Base-by-base conservation (phyloP, 2,888 invertebrate species). In the Drosophila emarginata region DNA sequence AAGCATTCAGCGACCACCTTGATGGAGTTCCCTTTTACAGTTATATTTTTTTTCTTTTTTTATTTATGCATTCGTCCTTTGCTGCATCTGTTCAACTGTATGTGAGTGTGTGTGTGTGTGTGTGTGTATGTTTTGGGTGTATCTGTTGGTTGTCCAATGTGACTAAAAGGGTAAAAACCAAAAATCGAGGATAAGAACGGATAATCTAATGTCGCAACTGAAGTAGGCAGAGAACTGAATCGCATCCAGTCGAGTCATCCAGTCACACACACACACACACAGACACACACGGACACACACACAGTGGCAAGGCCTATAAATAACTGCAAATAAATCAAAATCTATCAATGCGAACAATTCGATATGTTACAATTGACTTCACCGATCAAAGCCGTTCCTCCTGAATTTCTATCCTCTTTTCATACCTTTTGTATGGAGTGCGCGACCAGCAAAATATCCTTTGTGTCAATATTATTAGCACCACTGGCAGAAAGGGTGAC, bases 311-410 rank as follows among this genome's bases (percentile, higher is more conserved):
- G 83, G 88, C 83, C 88, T 88, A 90, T 90, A 91, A 91, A 90
- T 90, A 89, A 90, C 89, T 88, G 90, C 87, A 91, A 91, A 91
- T 91, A 91, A 91, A 91, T 91, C 91, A 91, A 91, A 90, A 90
- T 89, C 90, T 89, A 80, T 89, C 87, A 90, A 90, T 90, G 88
- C 83, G 84, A 82, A 90, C 90, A 90, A 90, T 91, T 91, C 89
- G 90, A 90, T 89, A 87, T 90, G 91, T 91, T 91, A 91, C 91
- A 91, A 91, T 91, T 91, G 91, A 91, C 91, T 91, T 91, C 86
- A 81, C 87, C 87, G 88, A 89, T 90, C 89, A 89, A 83, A 85
- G 87, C 88, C 81, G 65, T 74, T 68, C 69, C 61, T 78, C 65
- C 39, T 57, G 74, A 77, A 75, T 72, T 75, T 84, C 85, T 32